These are phyloP conservation scores for Cyprinodon brontotheroides DNA, from an alignment of 2,113 vertebrate genomes.

Conservation along the genomic window DNA sequence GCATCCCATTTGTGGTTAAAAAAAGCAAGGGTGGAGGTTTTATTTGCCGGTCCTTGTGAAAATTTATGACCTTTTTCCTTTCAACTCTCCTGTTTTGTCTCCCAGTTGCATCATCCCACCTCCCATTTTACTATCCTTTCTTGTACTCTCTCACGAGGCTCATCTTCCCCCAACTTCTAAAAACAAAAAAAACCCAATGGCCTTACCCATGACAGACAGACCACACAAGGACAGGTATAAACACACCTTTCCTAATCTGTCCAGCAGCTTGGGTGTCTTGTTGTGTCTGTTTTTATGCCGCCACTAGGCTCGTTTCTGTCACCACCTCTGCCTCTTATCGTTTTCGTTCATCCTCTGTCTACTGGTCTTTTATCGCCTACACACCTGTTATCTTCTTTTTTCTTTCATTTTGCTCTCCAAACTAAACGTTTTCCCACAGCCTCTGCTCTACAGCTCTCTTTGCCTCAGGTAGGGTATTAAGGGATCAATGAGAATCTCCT, in stretches of 20 bases:
- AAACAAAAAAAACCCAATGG: slow-evolving; percentile 42
- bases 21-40: slow-evolving; percentile 67
- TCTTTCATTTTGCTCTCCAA: slow-evolving; percentile 27
- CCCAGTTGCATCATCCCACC: slow-evolving; percentile 43
- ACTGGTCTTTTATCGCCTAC: slow-evolving; percentile 34
- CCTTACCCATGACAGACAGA: slow-evolving; percentile 60
- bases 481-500: slow-evolving; percentile 78
- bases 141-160: slow-evolving; percentile 79
- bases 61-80: slow-evolving; percentile 79
- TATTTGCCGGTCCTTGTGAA: slow-evolving; percentile 79
- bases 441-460: slow-evolving; percentile 30
- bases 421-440: slow-evolving; percentile 28
- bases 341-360: slow-evolving; percentile 12
- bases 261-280: slow-evolving; percentile 32
- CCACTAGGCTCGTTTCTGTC: slow-evolving; percentile 9
- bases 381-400: slow-evolving; percentile 49
- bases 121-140: slow-evolving; percentile 64
- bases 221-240: slow-evolving; percentile 64
- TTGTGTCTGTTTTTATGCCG: slow-evolving; percentile 38
- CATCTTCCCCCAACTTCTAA: slow-evolving; percentile 50
- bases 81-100: slow-evolving; percentile 70
- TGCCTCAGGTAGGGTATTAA: slow-evolving; percentile 71
- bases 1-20: slow-evolving; percentile 65
- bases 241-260: slow-evolving; percentile 57
- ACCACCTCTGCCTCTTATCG: slow-evolving; percentile 17